Percentiles rank a stretch among this genome's conserved stretches.
phyloP scores from a whole-genome alignment of 2,113 vertebrate genomes.

The Hippocampus mohnikei region DNA sequence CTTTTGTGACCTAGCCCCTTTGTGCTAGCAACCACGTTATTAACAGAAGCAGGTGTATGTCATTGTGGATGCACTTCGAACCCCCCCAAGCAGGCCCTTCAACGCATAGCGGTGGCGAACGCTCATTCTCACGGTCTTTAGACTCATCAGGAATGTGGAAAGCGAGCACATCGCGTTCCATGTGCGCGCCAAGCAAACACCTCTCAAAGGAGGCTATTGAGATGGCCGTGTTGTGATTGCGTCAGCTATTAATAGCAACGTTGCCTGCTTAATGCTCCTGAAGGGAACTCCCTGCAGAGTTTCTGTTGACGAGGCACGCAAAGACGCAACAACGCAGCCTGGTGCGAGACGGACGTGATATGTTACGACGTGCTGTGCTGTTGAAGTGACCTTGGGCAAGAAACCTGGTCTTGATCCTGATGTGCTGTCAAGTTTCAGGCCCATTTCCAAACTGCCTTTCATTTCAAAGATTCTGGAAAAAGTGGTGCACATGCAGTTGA shows the following conservation, averaged over 20 bases:
- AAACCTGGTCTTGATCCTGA: too few relatives aligned
- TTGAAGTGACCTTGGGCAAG: too few relatives aligned
- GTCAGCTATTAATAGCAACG: constrained; percentile 61
- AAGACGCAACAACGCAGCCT: not conserved
- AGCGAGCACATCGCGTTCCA: not conserved
- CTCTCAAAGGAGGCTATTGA: constrained; percentile 22
- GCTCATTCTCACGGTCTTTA: not conserved
- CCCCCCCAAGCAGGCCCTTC: not conserved
- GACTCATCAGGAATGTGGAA: not conserved
- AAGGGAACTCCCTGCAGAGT: not conserved
- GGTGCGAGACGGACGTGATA: constrained; percentile 4
- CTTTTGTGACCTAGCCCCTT: not conserved
- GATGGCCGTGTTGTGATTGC: constrained; percentile 40
- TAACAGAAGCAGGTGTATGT: not conserved
- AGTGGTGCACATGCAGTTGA: too few relatives aligned
- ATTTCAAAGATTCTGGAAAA: too few relatives aligned
- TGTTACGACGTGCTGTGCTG: constrained; percentile 4
- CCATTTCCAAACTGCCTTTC: too few relatives aligned
- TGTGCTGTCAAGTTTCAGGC: too few relatives aligned
- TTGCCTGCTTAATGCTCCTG: constrained; percentile 46
- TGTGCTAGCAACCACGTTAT: not conserved
- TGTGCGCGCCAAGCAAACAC: not conserved
- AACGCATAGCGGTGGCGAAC: not conserved
- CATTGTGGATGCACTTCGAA: not conserved
- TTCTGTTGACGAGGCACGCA: not conserved